Evolutionary conservation across 2,888 invertebrate genomes (phyloP).

Genomic region (Polylopha cassiicola): DNA sequence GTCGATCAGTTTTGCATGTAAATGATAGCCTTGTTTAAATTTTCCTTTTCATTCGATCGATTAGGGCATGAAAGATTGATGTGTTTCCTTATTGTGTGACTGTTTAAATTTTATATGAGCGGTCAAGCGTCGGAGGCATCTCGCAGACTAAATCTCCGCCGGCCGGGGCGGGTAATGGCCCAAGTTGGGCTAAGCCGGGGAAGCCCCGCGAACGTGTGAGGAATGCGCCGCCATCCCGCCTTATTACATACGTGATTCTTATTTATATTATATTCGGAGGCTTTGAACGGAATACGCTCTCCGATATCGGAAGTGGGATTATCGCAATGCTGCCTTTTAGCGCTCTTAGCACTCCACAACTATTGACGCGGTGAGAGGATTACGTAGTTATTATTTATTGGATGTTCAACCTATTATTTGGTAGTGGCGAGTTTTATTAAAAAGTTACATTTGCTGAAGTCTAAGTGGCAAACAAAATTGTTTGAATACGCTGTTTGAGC

Average conservation of each 20-base stretch:
- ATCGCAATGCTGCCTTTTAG: conserved; percentile 57
- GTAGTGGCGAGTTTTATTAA: conserved; percentile 2
- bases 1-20: conserved; percentile 3
- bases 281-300: conserved; percentile 37
- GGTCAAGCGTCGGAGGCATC: conserved; percentile 30
- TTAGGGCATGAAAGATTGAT: conserved; percentile 18
- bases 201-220: conserved; percentile 65
- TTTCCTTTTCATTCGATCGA: conserved; percentile 11
- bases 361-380: conserved; percentile 39
- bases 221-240: conserved; percentile 57
- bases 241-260: conserved; percentile 77
- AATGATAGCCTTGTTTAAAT: conserved; percentile 4
- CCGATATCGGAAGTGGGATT: conserved; percentile 64
- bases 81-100: conserved; percentile 22
- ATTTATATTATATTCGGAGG: conserved; percentile 69
- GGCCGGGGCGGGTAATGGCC: conserved; percentile 56
- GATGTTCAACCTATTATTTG: conserved; percentile 16
- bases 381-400: conserved; percentile 5
- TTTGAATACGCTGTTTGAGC: too few relatives aligned
- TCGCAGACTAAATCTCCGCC: conserved; percentile 43
- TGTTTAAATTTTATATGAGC: conserved; percentile 30
- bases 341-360: conserved; percentile 49
- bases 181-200: conserved; percentile 64
- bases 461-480: too few relatives aligned
- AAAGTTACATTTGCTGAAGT: conserved; percentile 2